These are phyloP conservation scores for Hyperoodon ampullatus DNA, from an alignment of 2,113 vertebrate genomes.

Conservation along the genomic window DNA sequence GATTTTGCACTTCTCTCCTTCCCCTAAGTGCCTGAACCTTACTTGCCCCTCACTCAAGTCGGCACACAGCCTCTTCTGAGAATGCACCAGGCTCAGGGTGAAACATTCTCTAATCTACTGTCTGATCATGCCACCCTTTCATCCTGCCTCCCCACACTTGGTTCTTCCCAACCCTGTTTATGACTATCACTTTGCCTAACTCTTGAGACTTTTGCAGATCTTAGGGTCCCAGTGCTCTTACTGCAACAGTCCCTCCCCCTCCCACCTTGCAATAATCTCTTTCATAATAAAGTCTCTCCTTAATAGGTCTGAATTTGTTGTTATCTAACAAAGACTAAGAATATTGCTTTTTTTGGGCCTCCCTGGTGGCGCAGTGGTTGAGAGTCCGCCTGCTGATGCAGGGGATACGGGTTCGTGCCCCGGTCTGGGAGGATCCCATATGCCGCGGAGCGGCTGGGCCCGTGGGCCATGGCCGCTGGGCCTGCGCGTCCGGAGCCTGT, in stretches of 20 bases:
- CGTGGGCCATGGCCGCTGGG: too few relatives aligned
- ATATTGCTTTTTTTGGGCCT: neutral
- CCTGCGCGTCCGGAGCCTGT: too few relatives aligned
- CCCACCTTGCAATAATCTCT: neutral
- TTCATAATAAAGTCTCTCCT: neutral
- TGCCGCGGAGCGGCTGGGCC: too few relatives aligned
- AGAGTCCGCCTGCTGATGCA: too few relatives aligned
- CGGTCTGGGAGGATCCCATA: too few relatives aligned
- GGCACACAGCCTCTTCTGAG: neutral
- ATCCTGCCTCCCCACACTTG: neutral
- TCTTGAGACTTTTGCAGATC: neutral
- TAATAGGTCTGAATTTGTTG: neutral
- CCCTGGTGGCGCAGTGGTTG: too few relatives aligned
- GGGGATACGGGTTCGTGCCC: too few relatives aligned
- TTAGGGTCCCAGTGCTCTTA: fast-evolving
- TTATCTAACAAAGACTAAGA: neutral
- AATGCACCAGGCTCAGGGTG: neutral
- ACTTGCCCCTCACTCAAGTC: neutral
- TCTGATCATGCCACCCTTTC: neutral
- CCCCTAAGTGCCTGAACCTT: too few relatives aligned
- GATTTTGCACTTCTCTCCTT: neutral
- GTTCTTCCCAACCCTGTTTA: neutral
- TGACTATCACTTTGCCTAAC: neutral
- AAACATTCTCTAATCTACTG: neutral
- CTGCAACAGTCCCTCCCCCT: fast-evolving